Conservation (phyloP, 2,797 vertebrate genomes). For the Poecile montanus region DNA sequence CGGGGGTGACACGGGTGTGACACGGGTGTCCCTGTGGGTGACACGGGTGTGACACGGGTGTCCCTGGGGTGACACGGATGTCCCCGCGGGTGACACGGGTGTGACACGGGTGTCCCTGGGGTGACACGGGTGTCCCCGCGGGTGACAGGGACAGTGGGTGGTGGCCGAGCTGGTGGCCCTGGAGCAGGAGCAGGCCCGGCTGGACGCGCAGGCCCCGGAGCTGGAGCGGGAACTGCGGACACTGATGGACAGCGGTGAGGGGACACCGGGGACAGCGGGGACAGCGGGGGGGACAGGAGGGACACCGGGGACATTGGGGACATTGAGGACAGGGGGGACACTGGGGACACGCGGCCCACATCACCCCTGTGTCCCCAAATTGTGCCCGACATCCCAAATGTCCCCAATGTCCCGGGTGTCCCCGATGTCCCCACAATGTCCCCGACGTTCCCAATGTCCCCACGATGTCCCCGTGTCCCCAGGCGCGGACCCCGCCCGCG, state of each 20-base stretch:
- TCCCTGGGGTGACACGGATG: too few relatives aligned
- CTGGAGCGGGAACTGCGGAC: not conserved
- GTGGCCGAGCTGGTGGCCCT: not conserved
- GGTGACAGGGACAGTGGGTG: not conserved
- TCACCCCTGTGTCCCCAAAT: too few relatives aligned
- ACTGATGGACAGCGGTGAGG: not conserved
- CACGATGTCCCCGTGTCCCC: not conserved
- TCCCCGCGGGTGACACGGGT: not conserved
- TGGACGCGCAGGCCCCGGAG: not conserved
- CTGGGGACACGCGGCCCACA: not conserved
- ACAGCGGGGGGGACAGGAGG: too few relatives aligned
- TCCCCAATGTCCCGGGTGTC: not conserved
- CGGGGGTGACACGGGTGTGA: too few relatives aligned
- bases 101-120: too few relatives aligned
- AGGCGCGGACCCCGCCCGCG: not conserved
- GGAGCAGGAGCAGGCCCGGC: not conserved
- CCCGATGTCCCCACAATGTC: not conserved
- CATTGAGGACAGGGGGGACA: not conserved
- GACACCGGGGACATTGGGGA: too few relatives aligned
- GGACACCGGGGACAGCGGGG: not conserved
- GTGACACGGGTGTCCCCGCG: not conserved
- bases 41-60: too few relatives aligned
- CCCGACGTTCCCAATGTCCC: not conserved
- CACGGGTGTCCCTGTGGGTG: too few relatives aligned
- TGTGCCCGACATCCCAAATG: too few relatives aligned